phyloP scores from a whole-genome alignment of 2,888 invertebrate genomes.

The Myopa testacea region DNA sequence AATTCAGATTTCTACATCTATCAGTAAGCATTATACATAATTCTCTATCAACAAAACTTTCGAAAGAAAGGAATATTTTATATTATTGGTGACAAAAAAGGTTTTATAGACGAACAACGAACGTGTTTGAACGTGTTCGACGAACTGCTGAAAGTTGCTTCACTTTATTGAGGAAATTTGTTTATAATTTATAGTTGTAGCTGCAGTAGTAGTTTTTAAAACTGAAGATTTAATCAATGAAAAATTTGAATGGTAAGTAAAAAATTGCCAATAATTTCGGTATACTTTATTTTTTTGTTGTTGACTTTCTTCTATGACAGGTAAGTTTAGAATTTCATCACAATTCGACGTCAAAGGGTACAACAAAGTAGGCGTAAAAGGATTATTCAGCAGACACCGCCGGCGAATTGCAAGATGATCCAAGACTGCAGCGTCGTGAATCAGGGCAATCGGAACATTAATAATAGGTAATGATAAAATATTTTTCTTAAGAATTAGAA shows the following conservation, averaged over 20 bases:
- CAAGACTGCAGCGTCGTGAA: constrained; percentile 38
- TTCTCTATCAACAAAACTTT: too few relatives aligned
- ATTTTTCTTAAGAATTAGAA: not conserved
- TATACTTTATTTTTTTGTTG: not conserved
- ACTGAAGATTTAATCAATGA: constrained; percentile 48
- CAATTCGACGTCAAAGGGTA: constrained; percentile 47
- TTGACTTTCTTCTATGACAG: constrained; percentile 32
- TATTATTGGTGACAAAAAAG: too few relatives aligned
- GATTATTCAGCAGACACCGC: constrained; percentile 37
- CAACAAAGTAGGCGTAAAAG: constrained; percentile 39
- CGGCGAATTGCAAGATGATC: constrained; percentile 49
- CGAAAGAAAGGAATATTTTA: too few relatives aligned
- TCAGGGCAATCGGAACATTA: not conserved
- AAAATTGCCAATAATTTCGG: constrained; percentile 7
- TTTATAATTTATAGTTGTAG: not conserved
- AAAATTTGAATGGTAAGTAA: constrained; percentile 49
- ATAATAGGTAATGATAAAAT: not conserved
- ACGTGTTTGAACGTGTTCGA: constrained; percentile 32
- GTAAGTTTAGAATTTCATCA: constrained; percentile 51
- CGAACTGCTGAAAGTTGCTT: not conserved
- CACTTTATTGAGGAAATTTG: constrained; percentile 3
- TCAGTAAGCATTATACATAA: too few relatives aligned
- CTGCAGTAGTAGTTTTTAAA: constrained; percentile 31
- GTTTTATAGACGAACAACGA: not conserved
- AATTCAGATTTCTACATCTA: too few relatives aligned